A percentile compares a stretch with the other conserved stretches of the same genome.
These are phyloP conservation scores for Helogale parvula DNA, from an alignment of 2,113 vertebrate species.

Conservation along the genomic window DNA sequence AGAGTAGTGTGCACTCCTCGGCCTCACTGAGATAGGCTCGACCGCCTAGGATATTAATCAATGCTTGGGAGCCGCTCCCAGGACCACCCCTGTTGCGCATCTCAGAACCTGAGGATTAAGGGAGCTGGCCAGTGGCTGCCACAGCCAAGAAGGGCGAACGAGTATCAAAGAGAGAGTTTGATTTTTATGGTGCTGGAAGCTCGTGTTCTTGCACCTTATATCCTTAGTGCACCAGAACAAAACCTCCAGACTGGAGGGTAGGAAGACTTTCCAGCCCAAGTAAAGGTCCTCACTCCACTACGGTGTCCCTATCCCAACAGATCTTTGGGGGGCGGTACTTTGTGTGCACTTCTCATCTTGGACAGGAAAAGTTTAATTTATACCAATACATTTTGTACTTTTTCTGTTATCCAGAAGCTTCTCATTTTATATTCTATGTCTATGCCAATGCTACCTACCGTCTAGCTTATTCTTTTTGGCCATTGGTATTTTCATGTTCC, in stretches of 20 bases:
- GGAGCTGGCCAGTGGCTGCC: neutral
- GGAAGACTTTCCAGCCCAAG: neutral
- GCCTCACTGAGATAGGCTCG: neutral
- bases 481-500: neutral
- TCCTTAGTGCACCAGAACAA: neutral
- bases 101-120: neutral
- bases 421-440: slow-evolving; percentile 53
- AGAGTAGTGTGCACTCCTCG: neutral
- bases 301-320: neutral
- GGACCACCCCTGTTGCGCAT: neutral
- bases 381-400: slow-evolving; percentile 59
- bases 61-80: neutral
- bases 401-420: slow-evolving; percentile 54
- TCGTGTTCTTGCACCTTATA: neutral
- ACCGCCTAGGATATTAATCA: neutral
- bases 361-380: slow-evolving; percentile 68
- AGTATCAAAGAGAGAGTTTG: neutral
- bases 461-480: neutral
- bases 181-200: neutral
- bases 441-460: neutral
- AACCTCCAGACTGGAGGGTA: neutral
- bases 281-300: neutral
- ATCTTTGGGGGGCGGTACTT: neutral
- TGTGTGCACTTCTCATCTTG: neutral
- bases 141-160: neutral